Conservation (phyloP, 2,888 invertebrate species). For the Psylliodes chrysocephalus region DNA sequence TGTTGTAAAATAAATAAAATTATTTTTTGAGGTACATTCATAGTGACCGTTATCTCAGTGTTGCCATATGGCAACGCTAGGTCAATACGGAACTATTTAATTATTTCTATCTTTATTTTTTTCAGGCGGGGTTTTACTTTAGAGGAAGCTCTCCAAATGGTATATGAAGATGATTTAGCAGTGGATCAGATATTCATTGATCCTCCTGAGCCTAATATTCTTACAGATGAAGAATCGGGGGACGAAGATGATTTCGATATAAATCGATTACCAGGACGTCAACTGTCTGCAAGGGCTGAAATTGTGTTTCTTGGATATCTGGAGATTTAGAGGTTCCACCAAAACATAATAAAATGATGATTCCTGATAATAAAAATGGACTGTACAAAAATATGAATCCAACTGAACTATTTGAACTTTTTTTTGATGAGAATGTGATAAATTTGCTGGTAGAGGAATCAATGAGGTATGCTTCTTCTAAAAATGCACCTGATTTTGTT, state of each 20-base stretch:
- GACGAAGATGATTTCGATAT: too few relatives aligned
- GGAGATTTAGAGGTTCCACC: not conserved
- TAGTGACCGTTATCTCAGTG: not conserved
- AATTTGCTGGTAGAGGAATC: conserved; percentile 2
- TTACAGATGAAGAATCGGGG: too few relatives aligned
- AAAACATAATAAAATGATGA: not conserved
- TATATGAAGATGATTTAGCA: conserved; percentile 7
- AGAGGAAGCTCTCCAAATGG: not conserved
- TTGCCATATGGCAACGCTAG: not conserved
- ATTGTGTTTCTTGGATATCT: not conserved
- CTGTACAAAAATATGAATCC: too few relatives aligned
- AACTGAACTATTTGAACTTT: conserved; percentile 10
- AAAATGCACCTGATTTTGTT: conserved; percentile 7
- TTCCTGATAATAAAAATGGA: not conserved
- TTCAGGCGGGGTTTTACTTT: not conserved
- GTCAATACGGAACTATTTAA: not conserved
- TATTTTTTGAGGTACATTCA: too few relatives aligned
- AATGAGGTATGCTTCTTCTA: conserved; percentile 11
- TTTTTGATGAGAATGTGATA: conserved; percentile 12
- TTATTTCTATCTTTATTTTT: not conserved
- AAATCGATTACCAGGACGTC: too few relatives aligned
- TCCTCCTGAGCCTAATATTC: conserved; percentile 29
- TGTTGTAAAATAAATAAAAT: not conserved
- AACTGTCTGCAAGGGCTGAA: conserved; percentile 4
- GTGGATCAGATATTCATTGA: conserved; percentile 19